Conservation (phyloP, 2,113 vertebrate genomes). For the Emberiza fucata region DNA sequence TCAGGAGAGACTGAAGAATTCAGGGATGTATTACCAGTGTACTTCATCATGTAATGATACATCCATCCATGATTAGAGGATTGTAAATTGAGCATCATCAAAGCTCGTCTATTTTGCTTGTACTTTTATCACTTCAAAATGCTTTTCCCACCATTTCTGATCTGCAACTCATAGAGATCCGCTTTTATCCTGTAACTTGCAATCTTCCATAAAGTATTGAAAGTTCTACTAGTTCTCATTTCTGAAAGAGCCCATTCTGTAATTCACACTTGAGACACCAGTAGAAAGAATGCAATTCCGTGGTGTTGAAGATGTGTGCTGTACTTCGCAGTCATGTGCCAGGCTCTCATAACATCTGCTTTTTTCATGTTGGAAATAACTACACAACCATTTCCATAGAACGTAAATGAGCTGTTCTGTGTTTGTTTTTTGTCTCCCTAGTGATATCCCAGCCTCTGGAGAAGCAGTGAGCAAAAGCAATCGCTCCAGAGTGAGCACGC, state of each 20-base stretch:
- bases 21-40: slow-evolving; percentile 51
- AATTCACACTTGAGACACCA: not conserved
- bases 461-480: slow-evolving; percentile 79
- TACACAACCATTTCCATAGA: not conserved
- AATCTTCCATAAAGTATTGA: slow-evolving; percentile 6
- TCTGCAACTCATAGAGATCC: not conserved
- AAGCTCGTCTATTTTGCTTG: slow-evolving; percentile 42
- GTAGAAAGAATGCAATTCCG: not conserved
- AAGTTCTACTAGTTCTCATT: slow-evolving; percentile 18
- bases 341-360: slow-evolving; percentile 47
- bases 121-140: slow-evolving; percentile 26
- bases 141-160: slow-evolving; percentile 26
- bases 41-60: slow-evolving; percentile 47
- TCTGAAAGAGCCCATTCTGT: slow-evolving; percentile 11
- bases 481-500: slow-evolving; percentile 78
- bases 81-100: slow-evolving; percentile 46
- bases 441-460: slow-evolving; percentile 80
- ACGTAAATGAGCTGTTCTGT: not conserved
- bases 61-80: slow-evolving; percentile 47
- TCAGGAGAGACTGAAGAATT: slow-evolving; percentile 26
- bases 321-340: slow-evolving; percentile 14
- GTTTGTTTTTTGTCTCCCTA: slow-evolving; percentile 62
- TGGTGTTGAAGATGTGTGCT: slow-evolving; percentile 9
- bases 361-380: not conserved
- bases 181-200: slow-evolving; percentile 17